phyloP scores from a whole-genome alignment of 2,113 vertebrate genomes.

The Laterallus jamaicensis region DNA sequence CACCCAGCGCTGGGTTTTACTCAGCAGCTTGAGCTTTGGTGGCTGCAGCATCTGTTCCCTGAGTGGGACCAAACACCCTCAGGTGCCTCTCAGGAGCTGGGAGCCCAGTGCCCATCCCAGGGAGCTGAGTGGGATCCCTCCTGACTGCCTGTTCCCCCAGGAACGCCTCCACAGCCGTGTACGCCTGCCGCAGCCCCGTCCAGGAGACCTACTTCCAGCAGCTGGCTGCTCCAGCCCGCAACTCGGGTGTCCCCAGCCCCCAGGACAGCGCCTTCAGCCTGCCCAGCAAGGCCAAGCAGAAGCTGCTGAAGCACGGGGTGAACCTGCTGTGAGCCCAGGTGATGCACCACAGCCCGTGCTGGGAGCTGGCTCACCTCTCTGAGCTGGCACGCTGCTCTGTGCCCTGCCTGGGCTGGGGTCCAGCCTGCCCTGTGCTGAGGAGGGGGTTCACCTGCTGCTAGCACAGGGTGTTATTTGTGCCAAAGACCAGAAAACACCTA shows the following conservation, averaged over 20 bases:
- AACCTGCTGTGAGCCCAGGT: conserved; percentile 83
- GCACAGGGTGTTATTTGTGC: background rate
- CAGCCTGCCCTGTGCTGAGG: background rate
- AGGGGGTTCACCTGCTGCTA: background rate
- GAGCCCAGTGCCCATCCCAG: background rate
- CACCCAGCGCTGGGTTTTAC: background rate
- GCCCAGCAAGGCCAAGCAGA: conserved; percentile 85
- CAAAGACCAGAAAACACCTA: background rate
- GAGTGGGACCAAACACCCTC: background rate
- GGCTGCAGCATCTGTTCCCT: background rate
- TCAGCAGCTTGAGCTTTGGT: background rate
- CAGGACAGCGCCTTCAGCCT: conserved; percentile 88
- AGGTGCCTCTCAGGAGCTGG: background rate
- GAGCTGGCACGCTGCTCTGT: background rate
- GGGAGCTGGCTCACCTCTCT: no score
- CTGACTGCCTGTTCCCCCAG: conserved; percentile 59
- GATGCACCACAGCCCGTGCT: rapidly evolving
- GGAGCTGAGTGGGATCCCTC: background rate
- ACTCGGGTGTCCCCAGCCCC: conserved; percentile 89
- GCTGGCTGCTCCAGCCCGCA: conserved; percentile 71
- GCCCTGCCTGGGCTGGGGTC: rapidly evolving
- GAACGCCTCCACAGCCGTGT: conserved; percentile 83
- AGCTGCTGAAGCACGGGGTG: conserved; percentile 92
- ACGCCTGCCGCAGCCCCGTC: conserved; percentile 79
- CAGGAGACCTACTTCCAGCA: conserved; percentile 95